A percentile compares a stretch with the other conserved stretches of the same genome.
phyloP scores from a whole-genome alignment of 2,113 vertebrate genomes.

The Callorhinus ursinus region DNA sequence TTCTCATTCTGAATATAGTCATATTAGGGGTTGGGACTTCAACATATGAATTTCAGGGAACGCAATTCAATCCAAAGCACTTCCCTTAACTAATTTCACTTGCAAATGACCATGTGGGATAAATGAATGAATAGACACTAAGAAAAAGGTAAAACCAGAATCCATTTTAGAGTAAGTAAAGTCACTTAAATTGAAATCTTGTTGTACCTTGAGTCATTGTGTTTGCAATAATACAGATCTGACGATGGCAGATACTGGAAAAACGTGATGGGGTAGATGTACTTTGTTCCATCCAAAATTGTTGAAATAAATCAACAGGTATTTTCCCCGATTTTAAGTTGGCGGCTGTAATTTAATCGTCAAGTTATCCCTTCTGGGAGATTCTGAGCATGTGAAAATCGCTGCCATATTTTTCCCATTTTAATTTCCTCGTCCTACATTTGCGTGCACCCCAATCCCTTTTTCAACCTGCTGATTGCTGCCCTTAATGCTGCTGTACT shows the following conservation, averaged over 20 bases:
- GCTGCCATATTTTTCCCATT: not conserved
- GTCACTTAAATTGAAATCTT: not conserved
- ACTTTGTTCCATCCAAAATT: not conserved
- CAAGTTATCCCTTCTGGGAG: not conserved
- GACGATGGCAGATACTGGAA: not conserved
- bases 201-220: not conserved
- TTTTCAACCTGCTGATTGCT: not conserved
- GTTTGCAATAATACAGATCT: not conserved
- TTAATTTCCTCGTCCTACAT: conserved; percentile 12
- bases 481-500: not conserved
- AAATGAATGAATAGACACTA: not conserved
- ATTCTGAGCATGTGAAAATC: conserved; percentile 36
- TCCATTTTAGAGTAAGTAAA: not conserved
- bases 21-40: not conserved
- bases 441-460: not conserved
- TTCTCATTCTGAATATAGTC: not conserved
- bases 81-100: not conserved
- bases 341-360: conserved; percentile 10
- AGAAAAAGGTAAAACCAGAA: not conserved
- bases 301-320: conserved; percentile 6
- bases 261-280: not conserved
- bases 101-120: not conserved
- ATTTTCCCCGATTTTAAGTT: not conserved
- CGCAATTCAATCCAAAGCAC: not conserved
- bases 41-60: not conserved